Evolutionary conservation across 1,140 invertebrate species (phyloP), one percentile per base, ranked within the genome.

Genomic region (Drosophila trapezifrons): DNA sequence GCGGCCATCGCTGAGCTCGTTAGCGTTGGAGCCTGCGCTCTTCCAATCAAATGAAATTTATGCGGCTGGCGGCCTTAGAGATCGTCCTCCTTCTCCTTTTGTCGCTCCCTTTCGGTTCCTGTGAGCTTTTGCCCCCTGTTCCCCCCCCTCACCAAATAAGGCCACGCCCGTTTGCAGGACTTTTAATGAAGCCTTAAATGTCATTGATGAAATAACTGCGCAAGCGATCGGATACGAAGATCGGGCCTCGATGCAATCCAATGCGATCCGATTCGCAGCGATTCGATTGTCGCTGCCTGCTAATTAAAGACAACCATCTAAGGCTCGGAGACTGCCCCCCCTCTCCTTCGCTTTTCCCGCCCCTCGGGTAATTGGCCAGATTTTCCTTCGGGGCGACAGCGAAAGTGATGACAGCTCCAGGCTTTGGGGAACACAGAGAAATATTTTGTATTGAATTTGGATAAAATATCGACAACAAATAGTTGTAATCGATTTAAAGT

Each of bases 121-220:
- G 32, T 22, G 35, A 52, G 51, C 32, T 37, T 54, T 9, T 32
- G 2, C 13, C 12, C 12, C 22, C 6, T 22, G 0, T 20, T n/a
- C 10, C 1, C 12, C 3, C 10, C 5, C 9, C 35, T 29, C 13
- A 25, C 83, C 84, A 89, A 84, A 89, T 87, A 87, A 80, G 83
- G 83, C 69, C 77, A 59, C 70, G 79, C 84, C 80, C 80, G 76
- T 84, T 77, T 78, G 73, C 80, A 84, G 84, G 84, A 87, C 85
- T 89, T 89, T 89, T 89, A 89, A 89, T 89, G 85, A 89, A 89
- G 84, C 85, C 79, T 90, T 89, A 89, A 89, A 89, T 89, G 84
- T 89, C 85, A 90, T 89, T 89, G 84, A 89, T 89, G 80, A 84
- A 89, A 89, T 89, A 89, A 63, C 84, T 86, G 63, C 55, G 66